These are phyloP conservation scores for Illadopsis cleaveri DNA, from an alignment of 2,113 vertebrate species.

Conservation along the genomic window DNA sequence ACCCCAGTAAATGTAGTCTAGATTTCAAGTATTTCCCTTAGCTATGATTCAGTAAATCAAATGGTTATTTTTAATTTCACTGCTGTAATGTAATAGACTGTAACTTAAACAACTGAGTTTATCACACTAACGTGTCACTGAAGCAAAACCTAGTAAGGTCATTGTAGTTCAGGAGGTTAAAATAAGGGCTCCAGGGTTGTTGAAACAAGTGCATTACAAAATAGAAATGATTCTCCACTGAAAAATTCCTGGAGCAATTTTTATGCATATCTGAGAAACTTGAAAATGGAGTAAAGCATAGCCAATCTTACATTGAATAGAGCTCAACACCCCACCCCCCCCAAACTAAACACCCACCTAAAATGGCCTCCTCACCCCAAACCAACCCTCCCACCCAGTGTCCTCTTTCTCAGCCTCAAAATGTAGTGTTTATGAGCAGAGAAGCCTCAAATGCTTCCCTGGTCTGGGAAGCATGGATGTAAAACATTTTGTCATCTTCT, in stretches of 20 bases:
- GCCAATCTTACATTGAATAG: neutral
- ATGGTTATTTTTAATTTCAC: neutral
- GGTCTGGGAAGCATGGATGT: neutral
- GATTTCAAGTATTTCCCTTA: neutral
- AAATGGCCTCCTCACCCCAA: neutral
- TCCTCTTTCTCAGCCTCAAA: conserved; percentile 29
- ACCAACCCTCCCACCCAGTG: too few relatives aligned
- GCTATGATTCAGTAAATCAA: neutral
- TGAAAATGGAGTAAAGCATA: neutral
- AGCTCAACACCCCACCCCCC: neutral
- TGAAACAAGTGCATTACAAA: conserved; percentile 1
- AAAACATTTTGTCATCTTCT: neutral
- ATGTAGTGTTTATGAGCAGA: neutral
- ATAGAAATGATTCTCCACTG: neutral
- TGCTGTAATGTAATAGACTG: neutral
- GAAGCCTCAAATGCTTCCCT: neutral
- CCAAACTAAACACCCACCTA: neutral
- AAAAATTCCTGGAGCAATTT: neutral
- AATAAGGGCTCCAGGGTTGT: neutral
- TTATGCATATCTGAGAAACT: neutral
- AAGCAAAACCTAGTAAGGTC: neutral
- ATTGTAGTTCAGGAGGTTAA: neutral
- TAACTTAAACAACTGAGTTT: neutral
- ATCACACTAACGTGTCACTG: neutral
- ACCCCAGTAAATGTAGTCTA: neutral